Percentiles rank a stretch among this genome's conserved stretches.
Evolutionary conservation across 2,113 vertebrate species (phyloP).

Genomic region (Tretioscincus oriximinensis): DNA sequence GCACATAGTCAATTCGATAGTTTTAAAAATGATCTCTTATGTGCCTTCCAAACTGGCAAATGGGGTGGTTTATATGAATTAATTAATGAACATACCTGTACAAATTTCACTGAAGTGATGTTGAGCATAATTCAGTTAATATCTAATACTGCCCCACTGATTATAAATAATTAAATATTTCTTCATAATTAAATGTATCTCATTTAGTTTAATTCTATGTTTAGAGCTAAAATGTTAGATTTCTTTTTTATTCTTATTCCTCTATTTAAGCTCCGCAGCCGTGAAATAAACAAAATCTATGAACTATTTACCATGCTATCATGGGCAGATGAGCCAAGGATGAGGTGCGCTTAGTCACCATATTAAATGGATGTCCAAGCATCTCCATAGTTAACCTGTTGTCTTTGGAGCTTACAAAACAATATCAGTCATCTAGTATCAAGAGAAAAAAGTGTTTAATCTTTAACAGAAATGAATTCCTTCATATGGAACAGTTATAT

Average conservation of each 20-base stretch:
- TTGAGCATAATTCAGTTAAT: background rate
- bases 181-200: conserved; percentile 29
- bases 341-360: background rate
- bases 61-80: no score
- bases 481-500: conserved; percentile 75
- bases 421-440: conserved; percentile 76
- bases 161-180: background rate
- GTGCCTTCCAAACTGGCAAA: no score
- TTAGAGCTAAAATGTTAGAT: background rate
- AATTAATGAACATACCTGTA: no score
- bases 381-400: conserved; percentile 67
- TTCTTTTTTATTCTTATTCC: background rate
- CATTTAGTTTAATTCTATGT: background rate
- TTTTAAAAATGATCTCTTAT: no score
- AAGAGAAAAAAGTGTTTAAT: conserved; percentile 73
- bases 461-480: conserved; percentile 82
- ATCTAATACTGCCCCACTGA: conserved; percentile 27
- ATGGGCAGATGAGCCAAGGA: background rate
- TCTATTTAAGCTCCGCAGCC: background rate
- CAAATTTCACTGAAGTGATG: conserved; percentile 18
- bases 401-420: conserved; percentile 62
- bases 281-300: background rate
- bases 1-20: no score
- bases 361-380: conserved; percentile 35
- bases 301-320: background rate